Conservation (phyloP, 2,797 vertebrate genomes). For the Paguma larvata region DNA sequence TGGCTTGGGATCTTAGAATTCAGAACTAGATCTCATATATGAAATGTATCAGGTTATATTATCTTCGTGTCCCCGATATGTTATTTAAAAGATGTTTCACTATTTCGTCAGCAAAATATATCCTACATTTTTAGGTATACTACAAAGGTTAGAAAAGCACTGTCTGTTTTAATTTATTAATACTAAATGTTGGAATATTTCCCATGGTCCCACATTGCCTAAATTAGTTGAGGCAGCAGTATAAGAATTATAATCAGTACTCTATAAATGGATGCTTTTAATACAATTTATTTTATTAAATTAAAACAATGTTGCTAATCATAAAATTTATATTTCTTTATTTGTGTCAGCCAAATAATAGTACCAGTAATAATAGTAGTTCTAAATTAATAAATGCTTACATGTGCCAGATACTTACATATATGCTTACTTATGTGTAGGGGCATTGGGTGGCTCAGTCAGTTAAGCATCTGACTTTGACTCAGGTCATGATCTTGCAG, state of each 20-base stretch:
- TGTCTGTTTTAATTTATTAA: constrained; percentile 17
- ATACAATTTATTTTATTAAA: background rate
- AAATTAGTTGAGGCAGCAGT: background rate
- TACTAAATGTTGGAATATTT: constrained; percentile 9
- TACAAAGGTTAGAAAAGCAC: background rate
- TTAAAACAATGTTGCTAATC: background rate
- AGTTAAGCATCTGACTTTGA: no score
- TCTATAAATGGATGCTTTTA: background rate
- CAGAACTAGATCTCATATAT: background rate
- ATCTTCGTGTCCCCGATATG: background rate
- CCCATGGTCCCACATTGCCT: background rate
- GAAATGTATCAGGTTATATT: background rate
- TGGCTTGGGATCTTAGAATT: background rate
- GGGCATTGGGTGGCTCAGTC: no score
- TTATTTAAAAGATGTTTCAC: background rate
- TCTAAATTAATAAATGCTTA: background rate
- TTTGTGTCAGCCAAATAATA: background rate
- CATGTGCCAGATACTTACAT: background rate
- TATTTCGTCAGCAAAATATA: constrained; percentile 30
- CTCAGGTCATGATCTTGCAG: no score
- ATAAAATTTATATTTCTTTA: background rate
- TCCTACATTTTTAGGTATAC: background rate
- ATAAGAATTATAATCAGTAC: background rate
- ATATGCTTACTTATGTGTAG: background rate
- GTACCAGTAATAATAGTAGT: background rate